Evolutionary conservation across 1,140 invertebrate species (phyloP), one percentile per base, ranked within the genome.

Genomic region (Euura saliciscinereae): DNA sequence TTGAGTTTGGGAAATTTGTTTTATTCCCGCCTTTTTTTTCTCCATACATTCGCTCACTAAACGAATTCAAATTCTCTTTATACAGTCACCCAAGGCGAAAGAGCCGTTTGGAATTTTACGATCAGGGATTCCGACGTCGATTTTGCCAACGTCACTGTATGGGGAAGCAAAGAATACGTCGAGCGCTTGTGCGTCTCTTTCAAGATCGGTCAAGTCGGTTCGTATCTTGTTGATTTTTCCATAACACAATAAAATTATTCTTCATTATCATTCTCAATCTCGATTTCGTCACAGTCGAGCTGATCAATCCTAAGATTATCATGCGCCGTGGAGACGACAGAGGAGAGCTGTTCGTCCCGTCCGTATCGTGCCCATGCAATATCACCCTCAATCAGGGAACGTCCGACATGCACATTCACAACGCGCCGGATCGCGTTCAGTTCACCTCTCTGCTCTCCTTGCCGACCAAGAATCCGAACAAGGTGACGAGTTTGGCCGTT

Each of bases 31-130:
- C 28, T 28, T 28, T 68, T 70, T 64, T 2, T 2, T 67, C 45
- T 11, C 69, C 43, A 7, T 44, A 44, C 45, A 10, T 28, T 28
- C 1, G 28, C 28, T 28, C n/a, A n/a, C n/a, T n/a, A n/a, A n/a
- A 28, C 28, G 28, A 28, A 28, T 64, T 10, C 6, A 44, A 43
- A 68, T 71, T 45, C 11, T 0, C 6, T 70, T 78, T 78, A 11
- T 80, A 43, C 6, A 82, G 82, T 78, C 77, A 79, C 77, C 69
- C 71, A 74, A 0, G 88, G 88, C 68, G 84, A 86, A 46, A 84
- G 89, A 76, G 89, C 87, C 4, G 92, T 94, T 45, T 93, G 91
- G 89, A 91, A 90, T 74, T 93, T 93, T 78, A 93, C 92, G 2
- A 72, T 94, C 6, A 84, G 92, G 71, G 93, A 94, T 88, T 92